A percentile compares a stretch with the other conserved stretches of the same genome.
phyloP scores from a whole-genome alignment of 2,888 invertebrate genomes.

The Lysandra coridon region DNA sequence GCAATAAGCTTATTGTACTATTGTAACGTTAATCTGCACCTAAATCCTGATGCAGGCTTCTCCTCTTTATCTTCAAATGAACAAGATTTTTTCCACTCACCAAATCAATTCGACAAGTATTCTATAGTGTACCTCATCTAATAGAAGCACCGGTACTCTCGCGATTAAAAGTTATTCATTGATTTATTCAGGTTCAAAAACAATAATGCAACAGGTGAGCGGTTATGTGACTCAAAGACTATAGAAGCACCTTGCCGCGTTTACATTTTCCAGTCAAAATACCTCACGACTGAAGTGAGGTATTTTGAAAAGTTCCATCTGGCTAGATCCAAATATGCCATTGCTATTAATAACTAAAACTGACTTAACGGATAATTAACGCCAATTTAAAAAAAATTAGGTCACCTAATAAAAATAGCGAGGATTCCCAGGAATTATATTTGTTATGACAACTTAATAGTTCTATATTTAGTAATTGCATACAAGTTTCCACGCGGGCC shows the following conservation, averaged over 20 bases:
- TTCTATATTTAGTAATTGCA: conserved; percentile 68
- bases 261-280: background rate
- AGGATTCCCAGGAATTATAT: conserved; percentile 18
- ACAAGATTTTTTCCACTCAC: no score
- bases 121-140: background rate
- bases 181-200: background rate
- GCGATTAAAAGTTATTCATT: background rate
- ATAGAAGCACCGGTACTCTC: background rate
- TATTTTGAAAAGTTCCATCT: background rate
- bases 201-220: background rate
- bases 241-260: background rate
- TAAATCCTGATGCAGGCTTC: background rate
- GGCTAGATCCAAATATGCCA: background rate
- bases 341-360: background rate
- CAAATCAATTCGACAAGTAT: background rate
- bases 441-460: conserved; percentile 42
- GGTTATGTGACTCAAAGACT: background rate
- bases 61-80: background rate
- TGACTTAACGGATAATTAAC: background rate
- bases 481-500: conserved; percentile 56
- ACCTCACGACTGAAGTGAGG: no score
- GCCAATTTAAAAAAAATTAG: background rate
- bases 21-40: background rate
- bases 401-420: background rate
- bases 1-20: background rate